Base-by-base conservation (phyloP, 2,888 invertebrate genomes). In the Pedicia rivosa region DNA sequence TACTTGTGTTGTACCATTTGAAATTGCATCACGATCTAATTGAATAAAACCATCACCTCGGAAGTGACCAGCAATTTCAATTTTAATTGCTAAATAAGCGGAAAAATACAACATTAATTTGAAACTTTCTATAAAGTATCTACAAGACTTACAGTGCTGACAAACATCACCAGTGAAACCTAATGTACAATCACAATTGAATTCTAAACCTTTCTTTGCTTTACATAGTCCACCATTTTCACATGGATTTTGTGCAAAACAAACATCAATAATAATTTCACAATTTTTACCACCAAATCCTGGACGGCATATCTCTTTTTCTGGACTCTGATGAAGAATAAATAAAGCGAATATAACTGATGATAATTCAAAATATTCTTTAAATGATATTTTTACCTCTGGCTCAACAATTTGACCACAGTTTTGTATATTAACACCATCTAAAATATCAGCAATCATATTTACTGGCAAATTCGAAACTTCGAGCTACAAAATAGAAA, bases 151-250 rank as follows among this genome's bases (percentile, higher is more conserved):
- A 60, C 59, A 62, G 53, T 77, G 73, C 52, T 86, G 79, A 52
- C 92, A 92, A 49, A 74, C 72, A 31, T 64, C 64, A 25, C 92
- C 92, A 2, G 72, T 70, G 55, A 64, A 88, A 22, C 86, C 82
- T 2, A 88, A 63, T 0, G 72, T 73, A 53, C 94, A 94, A 49
- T 78, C 74, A 55, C 94, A 94, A 7, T 72, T 67, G 52, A 77
- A 82, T 28, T 63, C 63, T 5, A 55, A 50, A 16, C 66, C 60
- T 1, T 64, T 60, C n/a, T n/a, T n/a, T 4, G 65, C 65, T 22
- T 62, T 57, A 55, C 94, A 94, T 1, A 68, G 68, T 26, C 86
- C 91, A 1, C 76, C 78, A 55, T 90, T 83, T 47, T 68, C 68
- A 53, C 91, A 92, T 0, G 88, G 88, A 20, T 64, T 63, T 2